Percentiles rank a stretch among this genome's conserved stretches.
Conservation (phyloP, 2,797 vertebrate genomes). For the Gouania willdenowi region DNA sequence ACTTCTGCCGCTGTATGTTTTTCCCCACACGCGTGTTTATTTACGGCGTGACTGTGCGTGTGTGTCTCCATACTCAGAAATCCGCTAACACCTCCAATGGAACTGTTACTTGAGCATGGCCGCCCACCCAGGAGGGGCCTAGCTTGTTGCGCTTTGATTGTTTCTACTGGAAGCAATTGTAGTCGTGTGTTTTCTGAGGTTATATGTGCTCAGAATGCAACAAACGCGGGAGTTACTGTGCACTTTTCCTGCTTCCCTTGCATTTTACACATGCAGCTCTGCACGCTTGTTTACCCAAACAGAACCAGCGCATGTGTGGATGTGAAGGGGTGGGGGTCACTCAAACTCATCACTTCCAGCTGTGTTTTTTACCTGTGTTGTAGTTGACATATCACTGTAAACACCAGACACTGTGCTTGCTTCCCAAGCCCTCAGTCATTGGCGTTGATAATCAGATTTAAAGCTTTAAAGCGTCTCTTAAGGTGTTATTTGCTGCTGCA, state of each 20-base stretch:
- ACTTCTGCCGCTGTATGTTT: no score
- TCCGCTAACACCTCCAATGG: slow-evolving; percentile 6
- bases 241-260: background rate
- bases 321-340: background rate
- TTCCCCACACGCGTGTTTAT: no score
- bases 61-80: background rate
- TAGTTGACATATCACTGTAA: background rate
- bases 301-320: slow-evolving; percentile 26
- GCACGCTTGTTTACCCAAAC: background rate
- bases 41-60: no score
- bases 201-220: no score
- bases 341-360: no score
- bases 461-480: slow-evolving; percentile 9
- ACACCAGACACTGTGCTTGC: no score
- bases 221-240: no score
- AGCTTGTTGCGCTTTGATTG: slow-evolving; percentile 57
- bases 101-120: slow-evolving; percentile 35
- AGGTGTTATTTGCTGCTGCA: slow-evolving; percentile 5
- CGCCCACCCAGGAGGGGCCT: slow-evolving; percentile 47
- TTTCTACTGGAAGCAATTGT: background rate
- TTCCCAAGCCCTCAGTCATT: background rate
- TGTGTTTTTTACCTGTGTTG: background rate
- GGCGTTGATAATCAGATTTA: slow-evolving; percentile 24
- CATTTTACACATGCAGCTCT: background rate
- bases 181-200: no score